Conservation (phyloP, 2,888 invertebrate species). For the Morpho achilles region DNA sequence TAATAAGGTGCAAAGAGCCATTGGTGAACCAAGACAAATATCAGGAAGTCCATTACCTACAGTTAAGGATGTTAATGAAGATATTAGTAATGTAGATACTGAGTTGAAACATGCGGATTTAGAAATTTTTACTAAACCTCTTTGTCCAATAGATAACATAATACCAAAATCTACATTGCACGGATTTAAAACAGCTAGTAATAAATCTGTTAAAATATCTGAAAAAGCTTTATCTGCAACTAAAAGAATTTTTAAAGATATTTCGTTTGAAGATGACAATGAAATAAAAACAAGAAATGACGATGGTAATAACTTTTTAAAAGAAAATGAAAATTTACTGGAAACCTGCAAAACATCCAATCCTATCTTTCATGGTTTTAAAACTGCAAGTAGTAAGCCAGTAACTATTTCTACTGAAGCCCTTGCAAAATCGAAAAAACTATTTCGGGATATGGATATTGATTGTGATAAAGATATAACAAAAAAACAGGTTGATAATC, state of each 20-base stretch:
- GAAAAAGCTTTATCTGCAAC: slow-evolving; percentile 41
- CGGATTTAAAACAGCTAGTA: slow-evolving; percentile 43
- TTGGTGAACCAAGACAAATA: no score
- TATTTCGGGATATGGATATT: slow-evolving; percentile 40
- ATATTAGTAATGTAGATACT: no score
- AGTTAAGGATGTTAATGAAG: no score
- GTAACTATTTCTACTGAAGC: slow-evolving; percentile 40
- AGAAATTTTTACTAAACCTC: no score
- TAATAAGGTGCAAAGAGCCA: no score
- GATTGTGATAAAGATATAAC: slow-evolving; percentile 1
- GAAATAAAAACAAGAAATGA: no score
- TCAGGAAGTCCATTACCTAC: no score
- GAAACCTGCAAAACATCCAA: not conserved
- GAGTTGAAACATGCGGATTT: no score
- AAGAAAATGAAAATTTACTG: not conserved
- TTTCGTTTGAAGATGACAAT: slow-evolving; percentile 9
- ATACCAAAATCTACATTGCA: slow-evolving; percentile 1
- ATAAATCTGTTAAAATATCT: slow-evolving; percentile 34
- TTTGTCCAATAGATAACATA: no score
- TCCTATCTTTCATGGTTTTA: slow-evolving; percentile 21
- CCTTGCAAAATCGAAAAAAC: slow-evolving; percentile 40
- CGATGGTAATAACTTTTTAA: not conserved
- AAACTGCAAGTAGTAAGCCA: slow-evolving; percentile 43
- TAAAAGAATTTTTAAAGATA: slow-evolving; percentile 43
- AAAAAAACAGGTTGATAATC: slow-evolving; percentile 4